A percentile compares a stretch with the other conserved stretches of the same genome.
Conservation (phyloP, 2,113 vertebrate genomes). For the Daubentonia madagascariensis region DNA sequence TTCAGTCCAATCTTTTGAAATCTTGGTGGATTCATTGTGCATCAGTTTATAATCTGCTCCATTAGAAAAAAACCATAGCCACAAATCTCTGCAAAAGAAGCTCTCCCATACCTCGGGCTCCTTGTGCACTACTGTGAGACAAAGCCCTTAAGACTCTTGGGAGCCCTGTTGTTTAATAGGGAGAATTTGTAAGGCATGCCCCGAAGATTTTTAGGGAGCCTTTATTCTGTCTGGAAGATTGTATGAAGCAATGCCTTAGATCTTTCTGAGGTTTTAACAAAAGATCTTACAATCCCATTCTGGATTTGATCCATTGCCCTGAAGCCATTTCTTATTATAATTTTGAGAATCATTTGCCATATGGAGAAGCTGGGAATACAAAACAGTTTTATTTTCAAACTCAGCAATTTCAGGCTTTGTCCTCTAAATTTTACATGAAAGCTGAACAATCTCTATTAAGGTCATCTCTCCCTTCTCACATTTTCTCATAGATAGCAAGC, state of each 20-base stretch:
- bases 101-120: background rate
- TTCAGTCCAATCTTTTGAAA: background rate
- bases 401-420: slow-evolving; percentile 10
- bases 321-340: slow-evolving; percentile 53
- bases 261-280: slow-evolving; percentile 45
- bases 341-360: slow-evolving; percentile 62
- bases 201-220: background rate
- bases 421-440: slow-evolving; percentile 52
- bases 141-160: background rate
- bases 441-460: slow-evolving; percentile 47
- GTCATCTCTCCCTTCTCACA: background rate
- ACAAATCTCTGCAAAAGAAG: background rate
- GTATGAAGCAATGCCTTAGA: slow-evolving; percentile 30
- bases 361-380: slow-evolving; percentile 63
- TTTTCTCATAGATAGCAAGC: slow-evolving; percentile 42
- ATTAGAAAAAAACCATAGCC: background rate
- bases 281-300: slow-evolving; percentile 2
- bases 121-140: background rate
- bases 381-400: slow-evolving; percentile 65
- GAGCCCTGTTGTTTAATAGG: background rate
- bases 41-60: background rate
- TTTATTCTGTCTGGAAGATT: slow-evolving; percentile 10
- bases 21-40: background rate
- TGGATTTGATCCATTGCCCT: slow-evolving; percentile 55
- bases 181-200: background rate